A percentile compares a stretch with the other conserved stretches of the same genome.
These are phyloP conservation scores for Synodontis membranacea DNA, from an alignment of 2,113 vertebrate species.

Conservation along the genomic window DNA sequence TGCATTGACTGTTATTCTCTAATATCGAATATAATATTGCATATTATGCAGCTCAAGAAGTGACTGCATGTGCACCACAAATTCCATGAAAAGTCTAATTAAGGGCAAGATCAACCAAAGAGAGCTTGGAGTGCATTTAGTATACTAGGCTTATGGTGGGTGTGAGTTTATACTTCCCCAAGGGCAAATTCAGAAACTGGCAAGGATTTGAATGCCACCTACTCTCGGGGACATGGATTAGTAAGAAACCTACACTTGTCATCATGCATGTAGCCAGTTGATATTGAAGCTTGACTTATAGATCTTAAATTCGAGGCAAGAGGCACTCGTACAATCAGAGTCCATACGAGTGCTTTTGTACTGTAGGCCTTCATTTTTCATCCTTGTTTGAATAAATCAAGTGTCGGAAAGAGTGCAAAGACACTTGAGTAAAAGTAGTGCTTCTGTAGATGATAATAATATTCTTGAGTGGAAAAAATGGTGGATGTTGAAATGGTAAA, in stretches of 20 bases:
- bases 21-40: not conserved
- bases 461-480: not conserved
- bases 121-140: not conserved
- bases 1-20: not conserved
- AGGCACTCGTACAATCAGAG: not conserved
- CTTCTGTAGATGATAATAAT: not conserved
- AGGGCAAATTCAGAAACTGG: conserved; percentile 7
- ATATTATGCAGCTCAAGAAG: not conserved
- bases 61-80: not conserved
- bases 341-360: not conserved
- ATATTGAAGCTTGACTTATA: conserved; percentile 1
- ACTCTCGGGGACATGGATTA: not conserved
- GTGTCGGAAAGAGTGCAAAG: not conserved
- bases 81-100: not conserved
- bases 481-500: not conserved
- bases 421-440: not conserved
- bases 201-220: not conserved
- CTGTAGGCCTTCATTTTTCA: not conserved
- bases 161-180: conserved; percentile 14
- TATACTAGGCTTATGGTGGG: not conserved
- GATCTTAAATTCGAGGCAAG: not conserved
- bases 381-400: conserved; percentile 3
- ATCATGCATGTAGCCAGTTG: not conserved
- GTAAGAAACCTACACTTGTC: conserved; percentile 6
- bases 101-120: not conserved